Evolutionary conservation across 2,113 vertebrate genomes (phyloP).

Genomic region (Jacana jacana): DNA sequence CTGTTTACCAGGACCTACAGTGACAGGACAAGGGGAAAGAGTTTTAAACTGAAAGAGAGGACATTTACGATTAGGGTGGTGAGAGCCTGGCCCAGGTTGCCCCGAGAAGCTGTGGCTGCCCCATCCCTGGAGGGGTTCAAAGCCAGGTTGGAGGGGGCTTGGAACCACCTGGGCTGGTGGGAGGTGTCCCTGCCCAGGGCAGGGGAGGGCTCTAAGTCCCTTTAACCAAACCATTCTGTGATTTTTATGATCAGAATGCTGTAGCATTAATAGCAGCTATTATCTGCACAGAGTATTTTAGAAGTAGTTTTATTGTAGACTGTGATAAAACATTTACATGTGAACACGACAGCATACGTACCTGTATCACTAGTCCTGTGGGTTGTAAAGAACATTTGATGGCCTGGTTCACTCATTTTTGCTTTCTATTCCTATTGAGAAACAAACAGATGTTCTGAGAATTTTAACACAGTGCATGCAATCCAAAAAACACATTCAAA

Average conservation of each 20-base stretch:
- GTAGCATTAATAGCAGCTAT: not conserved
- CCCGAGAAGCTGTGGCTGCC: not conserved
- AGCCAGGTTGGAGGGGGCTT: not conserved
- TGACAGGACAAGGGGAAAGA: not conserved
- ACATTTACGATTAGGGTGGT: not conserved
- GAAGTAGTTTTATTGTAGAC: not conserved
- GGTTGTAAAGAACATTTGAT: slow-evolving; percentile 44
- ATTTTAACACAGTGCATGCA: not conserved
- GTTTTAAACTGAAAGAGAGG: not conserved
- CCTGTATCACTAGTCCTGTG: slow-evolving; percentile 67
- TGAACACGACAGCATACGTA: slow-evolving; percentile 39
- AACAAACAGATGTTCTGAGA: slow-evolving; percentile 1
- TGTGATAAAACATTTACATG: not conserved
- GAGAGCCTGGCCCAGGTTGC: not conserved
- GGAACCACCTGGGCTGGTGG: not conserved
- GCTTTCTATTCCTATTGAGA: slow-evolving; percentile 33
- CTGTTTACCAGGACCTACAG: not conserved
- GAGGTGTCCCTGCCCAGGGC: not conserved
- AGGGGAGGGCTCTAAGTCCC: fast-evolving
- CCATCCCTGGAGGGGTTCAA: not conserved
- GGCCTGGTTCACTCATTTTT: slow-evolving; percentile 70
- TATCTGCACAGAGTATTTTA: not conserved
- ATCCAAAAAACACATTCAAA: not conserved
- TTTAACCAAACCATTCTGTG: not conserved
- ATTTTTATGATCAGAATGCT: not conserved